These are phyloP conservation scores for Oryzias sinensis DNA, from an alignment of 2,797 vertebrate genomes.

Conservation along the genomic window DNA sequence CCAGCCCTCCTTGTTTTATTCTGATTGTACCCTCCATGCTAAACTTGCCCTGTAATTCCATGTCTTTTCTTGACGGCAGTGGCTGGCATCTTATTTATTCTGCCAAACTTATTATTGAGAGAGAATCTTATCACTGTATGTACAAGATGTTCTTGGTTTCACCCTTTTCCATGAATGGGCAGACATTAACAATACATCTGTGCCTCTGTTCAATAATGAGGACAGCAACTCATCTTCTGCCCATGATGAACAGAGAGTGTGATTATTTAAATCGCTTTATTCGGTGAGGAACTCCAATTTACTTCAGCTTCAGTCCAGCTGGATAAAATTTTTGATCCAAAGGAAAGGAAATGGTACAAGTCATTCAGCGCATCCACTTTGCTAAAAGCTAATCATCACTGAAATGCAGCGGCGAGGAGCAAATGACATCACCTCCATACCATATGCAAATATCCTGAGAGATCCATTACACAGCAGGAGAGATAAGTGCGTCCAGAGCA, in stretches of 20 bases:
- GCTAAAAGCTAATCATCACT: constrained; percentile 52
- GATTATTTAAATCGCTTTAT: too few species aligned
- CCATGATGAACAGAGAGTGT: too few species aligned
- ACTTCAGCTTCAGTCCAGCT: constrained; percentile 1
- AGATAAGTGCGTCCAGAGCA: constrained; percentile 68
- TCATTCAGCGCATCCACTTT: constrained; percentile 54
- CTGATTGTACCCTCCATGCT: too few species aligned
- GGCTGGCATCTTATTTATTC: too few species aligned
- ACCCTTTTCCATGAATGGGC: not conserved
- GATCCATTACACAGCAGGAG: constrained; percentile 67
- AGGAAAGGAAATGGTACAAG: constrained; percentile 30
- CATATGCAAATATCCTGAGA: constrained; percentile 66
- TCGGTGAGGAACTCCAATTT: too few species aligned
- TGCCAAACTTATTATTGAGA: too few species aligned
- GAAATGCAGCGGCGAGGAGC: constrained; percentile 54
- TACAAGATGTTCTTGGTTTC: constrained; percentile 1
- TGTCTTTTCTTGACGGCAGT: too few species aligned
- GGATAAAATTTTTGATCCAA: constrained; percentile 36
- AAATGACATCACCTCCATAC: constrained; percentile 62
- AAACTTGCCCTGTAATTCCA: too few species aligned
- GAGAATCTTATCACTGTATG: too few species aligned
- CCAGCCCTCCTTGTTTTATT: too few species aligned
- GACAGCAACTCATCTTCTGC: too few species aligned
- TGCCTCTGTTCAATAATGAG: not conserved
- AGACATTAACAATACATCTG: not conserved